These are phyloP conservation scores for Platycercus adscitus DNA, from an alignment of 2,113 vertebrate species.

Conservation along the genomic window DNA sequence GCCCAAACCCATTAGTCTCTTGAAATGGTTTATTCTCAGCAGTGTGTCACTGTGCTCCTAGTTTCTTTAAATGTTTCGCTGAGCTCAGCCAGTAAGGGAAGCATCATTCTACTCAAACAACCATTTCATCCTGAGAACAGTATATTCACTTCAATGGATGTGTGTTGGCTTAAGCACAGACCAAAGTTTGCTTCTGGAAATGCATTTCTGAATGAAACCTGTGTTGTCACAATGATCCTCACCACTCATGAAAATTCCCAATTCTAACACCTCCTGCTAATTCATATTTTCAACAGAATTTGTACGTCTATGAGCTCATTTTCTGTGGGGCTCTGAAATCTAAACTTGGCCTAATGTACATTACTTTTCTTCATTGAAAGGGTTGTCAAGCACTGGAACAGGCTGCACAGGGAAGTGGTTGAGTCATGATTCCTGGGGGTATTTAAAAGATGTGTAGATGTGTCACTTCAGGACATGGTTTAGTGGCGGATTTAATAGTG, in stretches of 20 bases:
- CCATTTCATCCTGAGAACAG: neutral
- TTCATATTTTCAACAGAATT: neutral
- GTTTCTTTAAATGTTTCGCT: neutral
- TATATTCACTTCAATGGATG: neutral
- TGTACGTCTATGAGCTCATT: neutral
- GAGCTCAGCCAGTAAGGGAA: neutral
- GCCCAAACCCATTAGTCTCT: neutral
- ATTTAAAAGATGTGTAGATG: neutral
- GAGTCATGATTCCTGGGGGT: neutral
- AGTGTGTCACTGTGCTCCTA: neutral
- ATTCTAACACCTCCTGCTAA: neutral
- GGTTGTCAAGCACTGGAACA: neutral
- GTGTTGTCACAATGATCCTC: neutral
- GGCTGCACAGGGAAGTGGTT: neutral
- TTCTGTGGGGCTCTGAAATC: neutral
- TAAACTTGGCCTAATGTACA: neutral
- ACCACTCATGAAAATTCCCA: neutral
- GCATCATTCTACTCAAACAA: neutral
- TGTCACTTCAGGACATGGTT: neutral
- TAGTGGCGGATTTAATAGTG: neutral
- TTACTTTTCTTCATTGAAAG: neutral
- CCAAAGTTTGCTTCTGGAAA: neutral
- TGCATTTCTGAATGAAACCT: neutral
- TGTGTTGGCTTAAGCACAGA: neutral
- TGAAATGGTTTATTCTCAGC: neutral